Evolutionary conservation across 2,797 vertebrate genomes (phyloP).

Genomic region (Coregonus ussuriensis): DNA sequence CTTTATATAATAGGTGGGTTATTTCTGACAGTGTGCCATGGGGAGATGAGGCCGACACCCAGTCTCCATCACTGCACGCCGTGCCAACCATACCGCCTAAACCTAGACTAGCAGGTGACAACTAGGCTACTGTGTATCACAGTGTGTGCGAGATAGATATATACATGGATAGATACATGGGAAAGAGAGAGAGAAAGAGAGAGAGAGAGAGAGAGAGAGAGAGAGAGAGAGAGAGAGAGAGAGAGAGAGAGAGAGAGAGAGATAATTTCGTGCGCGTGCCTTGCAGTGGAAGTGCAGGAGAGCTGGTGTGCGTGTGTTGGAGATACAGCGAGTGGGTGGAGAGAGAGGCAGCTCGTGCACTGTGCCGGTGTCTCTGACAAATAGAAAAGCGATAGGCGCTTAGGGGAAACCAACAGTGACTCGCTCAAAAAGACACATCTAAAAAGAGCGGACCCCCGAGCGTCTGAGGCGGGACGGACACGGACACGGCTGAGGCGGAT

Average conservation of each 20-base stretch:
- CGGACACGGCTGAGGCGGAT: background rate
- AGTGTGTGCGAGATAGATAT: background rate
- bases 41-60: slow-evolving; percentile 56
- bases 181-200: background rate
- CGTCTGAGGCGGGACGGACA: background rate
- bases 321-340: background rate
- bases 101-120: slow-evolving; percentile 62
- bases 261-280: background rate
- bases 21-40: slow-evolving; percentile 48
- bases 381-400: slow-evolving; percentile 6
- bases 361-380: background rate
- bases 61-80: slow-evolving; percentile 54
- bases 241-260: slow-evolving; percentile 2
- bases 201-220: background rate
- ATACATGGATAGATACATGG: background rate
- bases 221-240: slow-evolving; percentile 2
- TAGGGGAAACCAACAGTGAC: background rate
- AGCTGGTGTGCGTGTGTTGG: background rate
- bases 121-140: slow-evolving; percentile 1
- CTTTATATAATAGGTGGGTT: slow-evolving; percentile 61
- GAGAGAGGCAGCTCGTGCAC: background rate
- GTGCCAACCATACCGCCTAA: slow-evolving; percentile 54
- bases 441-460: no score
- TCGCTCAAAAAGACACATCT: no score
- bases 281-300: background rate